These are phyloP conservation scores for Lasioglossum calceatum DNA, from an alignment of 2,888 invertebrate species.

Conservation along the genomic window DNA sequence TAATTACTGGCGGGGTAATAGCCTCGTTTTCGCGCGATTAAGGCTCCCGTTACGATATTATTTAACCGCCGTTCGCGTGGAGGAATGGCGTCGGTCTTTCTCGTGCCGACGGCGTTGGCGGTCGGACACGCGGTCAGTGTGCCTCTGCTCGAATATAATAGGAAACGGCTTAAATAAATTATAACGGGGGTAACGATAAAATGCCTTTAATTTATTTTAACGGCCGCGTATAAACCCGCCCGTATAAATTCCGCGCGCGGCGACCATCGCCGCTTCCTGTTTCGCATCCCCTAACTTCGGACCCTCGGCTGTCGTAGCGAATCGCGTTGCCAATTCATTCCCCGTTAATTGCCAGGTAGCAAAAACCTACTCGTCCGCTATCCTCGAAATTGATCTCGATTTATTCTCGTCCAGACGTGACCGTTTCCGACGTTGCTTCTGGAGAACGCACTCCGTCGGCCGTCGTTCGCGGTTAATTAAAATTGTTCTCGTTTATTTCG, in stretches of 20 bases:
- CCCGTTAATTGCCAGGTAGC: constrained; percentile 11
- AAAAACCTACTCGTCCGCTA: neutral
- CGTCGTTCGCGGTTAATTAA: neutral
- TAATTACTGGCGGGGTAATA: constrained; percentile 47
- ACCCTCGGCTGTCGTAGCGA: neutral
- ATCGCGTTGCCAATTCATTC: constrained; percentile 38
- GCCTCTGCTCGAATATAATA: constrained; percentile 46
- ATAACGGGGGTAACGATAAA: constrained; percentile 74
- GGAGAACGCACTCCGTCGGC: neutral
- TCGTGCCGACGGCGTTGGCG: neutral
- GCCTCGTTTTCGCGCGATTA: constrained; percentile 52
- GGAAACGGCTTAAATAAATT: constrained; percentile 75
- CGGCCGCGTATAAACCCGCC: constrained; percentile 77
- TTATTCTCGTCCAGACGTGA: neutral
- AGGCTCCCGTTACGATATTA: constrained; percentile 31
- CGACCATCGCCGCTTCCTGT: constrained; percentile 35
- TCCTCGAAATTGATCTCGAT: neutral
- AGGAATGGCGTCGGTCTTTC: constrained; percentile 25
- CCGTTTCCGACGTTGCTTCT: neutral
- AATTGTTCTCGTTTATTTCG: no score
- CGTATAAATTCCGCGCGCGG: constrained; percentile 76
- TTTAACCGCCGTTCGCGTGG: constrained; percentile 28
- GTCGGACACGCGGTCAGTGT: constrained; percentile 51
- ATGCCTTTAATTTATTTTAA: constrained; percentile 81
- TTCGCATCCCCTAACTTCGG: neutral